A percentile compares a stretch with the other conserved stretches of the same genome.
Conservation (phyloP, 2,113 vertebrate genomes). For the Girardinichthys multiradiatus region DNA sequence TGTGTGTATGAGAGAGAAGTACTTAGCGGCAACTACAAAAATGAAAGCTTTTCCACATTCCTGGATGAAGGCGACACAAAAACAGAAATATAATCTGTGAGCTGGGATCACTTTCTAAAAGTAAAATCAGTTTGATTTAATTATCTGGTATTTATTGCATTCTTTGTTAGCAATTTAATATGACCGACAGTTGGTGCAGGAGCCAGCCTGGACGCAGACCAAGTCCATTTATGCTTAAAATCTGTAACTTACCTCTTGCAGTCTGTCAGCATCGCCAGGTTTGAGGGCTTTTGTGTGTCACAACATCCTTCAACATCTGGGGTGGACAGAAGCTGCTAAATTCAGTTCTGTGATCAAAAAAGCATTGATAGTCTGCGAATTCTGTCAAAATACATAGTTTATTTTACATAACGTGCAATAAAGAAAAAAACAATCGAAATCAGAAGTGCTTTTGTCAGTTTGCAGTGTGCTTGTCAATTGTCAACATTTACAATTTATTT, state of each 20-base stretch:
- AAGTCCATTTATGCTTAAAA: constrained; percentile 45
- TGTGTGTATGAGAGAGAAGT: constrained; percentile 2
- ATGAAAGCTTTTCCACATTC: constrained; percentile 32
- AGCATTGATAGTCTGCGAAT: not conserved
- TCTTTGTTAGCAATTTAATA: constrained; percentile 70
- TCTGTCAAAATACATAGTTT: constrained; percentile 2
- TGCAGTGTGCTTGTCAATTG: no score
- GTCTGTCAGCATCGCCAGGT: constrained; percentile 1
- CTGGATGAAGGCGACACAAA: constrained; percentile 50
- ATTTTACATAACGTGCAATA: no score
- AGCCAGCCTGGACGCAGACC: constrained; percentile 52
- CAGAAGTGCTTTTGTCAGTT: no score
- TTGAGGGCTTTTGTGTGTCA: constrained; percentile 15
- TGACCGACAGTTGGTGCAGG: constrained; percentile 68
- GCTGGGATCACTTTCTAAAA: constrained; percentile 57
- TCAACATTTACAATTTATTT: no score
- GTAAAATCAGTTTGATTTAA: constrained; percentile 72
- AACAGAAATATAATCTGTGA: constrained; percentile 62
- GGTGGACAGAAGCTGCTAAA: constrained; percentile 29
- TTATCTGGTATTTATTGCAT: constrained; percentile 76
- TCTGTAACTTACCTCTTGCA: constrained; percentile 38
- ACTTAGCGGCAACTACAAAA: constrained; percentile 41
- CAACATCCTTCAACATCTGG: constrained; percentile 33
- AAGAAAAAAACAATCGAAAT: no score
- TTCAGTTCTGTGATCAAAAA: not conserved